Evolutionary conservation across 1,140 invertebrate species (phyloP), one percentile per base, ranked within the genome.

Genomic region (Venturia canescens): DNA sequence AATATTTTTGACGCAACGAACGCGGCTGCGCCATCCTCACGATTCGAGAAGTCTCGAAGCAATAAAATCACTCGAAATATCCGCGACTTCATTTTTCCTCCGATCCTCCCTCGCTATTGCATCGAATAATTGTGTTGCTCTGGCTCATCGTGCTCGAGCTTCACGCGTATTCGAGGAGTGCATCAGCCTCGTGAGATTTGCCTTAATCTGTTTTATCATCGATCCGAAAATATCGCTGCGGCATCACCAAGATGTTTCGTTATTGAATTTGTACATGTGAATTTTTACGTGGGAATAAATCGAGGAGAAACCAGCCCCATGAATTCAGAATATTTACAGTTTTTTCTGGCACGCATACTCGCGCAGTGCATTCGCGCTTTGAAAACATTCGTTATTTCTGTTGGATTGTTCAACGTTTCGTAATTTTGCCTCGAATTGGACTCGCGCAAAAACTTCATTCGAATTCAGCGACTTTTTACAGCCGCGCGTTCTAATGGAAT

Each of bases 111-210:
- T 6, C 48, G 60, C 15, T 27, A 26, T 23, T 63, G 23, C 23
- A 63, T 63, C 38, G 4, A 63, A 63, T 23, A 26, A 11, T 23
- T 26, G 29, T 27, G 26, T 27, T 71, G 48, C 71, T 34, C 18
- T 78, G 75, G 66, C 82, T 79, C 80, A 85, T 85, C 80, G 78
- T 74, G 15, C 82, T 82, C 82, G 81, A 84, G 81, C 84, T 83
- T 83, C 79, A 50, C 53, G 44, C 23, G 50, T 34, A 74, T 74
- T 50, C 80, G 72, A 63, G 23, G 72, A 63, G 23, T 63, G 60
- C 60, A 76, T 50, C 38, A 82, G 63, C 63, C 26, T n/a, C 74
- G 57, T 44, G 72, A 74, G 16, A 29, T 76, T 31, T 34, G 38
- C 48, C 50, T 63, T 23, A 63, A 70, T 27, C 31, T 63, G 5